Base-by-base conservation (phyloP, 1,140 invertebrate species). In the Cryptotermes secundus region DNA sequence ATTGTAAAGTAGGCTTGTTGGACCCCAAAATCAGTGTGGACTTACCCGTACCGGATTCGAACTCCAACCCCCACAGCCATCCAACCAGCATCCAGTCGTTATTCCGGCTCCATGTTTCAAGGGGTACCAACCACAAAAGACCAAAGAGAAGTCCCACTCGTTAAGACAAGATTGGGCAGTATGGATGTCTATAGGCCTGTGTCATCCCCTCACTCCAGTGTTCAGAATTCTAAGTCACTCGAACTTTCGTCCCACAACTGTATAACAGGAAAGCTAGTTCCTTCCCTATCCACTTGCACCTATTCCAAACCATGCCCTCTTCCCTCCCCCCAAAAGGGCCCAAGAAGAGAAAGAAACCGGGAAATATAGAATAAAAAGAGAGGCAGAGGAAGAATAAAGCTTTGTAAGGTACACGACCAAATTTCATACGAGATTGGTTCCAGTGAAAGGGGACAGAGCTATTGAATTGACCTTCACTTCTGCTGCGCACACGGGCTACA, bases 371-470 rank as follows among this genome's bases (percentile, higher is more conserved):
- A 31, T 31, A 72, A n/a, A 72, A n/a, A 59, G 53, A 59, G 59
- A 31, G 59, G n/a, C 26, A n/a, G 59, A 31, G 26, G n/a, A 9
- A 31, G n/a, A 3, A n/a, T 6, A 72, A 0, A 31, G 59, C n/a
- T 72, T 26, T 72, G 59, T 72, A 81, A 81, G 80, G 80, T 35
- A 81, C 6, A 81, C n/a, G 42, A 81, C 80, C 34, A 31, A 81
- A 81, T 81, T 81, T 81, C 42, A 81, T 81, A 81, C 80, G 80
- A 81, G 80, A 81, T 81, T 81, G 80, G 80, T 1, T 81, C 3
- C 80, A 14, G 4, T 35, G 34, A 81, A 81, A 16, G 35, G 24
- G 34, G 19, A 80, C 79, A 80, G 4, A 35, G 80, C 7, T 31
- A 14, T 26, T 16, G 80, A 81, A 81, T 14, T 35, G 80, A 81